Percentiles rank a stretch among this genome's conserved stretches.
Evolutionary conservation across 2,797 vertebrate genomes (phyloP).

Genomic region (Avahi laniger): DNA sequence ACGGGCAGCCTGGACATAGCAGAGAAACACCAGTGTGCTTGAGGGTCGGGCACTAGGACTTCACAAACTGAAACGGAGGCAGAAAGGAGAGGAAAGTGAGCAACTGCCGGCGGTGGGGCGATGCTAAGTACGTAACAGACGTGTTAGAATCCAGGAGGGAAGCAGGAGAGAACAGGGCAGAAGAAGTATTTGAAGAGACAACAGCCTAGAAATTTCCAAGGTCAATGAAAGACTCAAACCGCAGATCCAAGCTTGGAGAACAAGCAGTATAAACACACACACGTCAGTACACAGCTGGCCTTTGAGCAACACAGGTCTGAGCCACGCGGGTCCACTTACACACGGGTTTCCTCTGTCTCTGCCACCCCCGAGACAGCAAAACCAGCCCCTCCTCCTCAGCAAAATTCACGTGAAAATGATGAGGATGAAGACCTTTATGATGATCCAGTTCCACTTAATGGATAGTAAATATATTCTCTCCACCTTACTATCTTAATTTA

Average conservation of each 20-base stretch:
- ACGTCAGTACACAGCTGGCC: not conserved
- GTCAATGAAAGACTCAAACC: not conserved
- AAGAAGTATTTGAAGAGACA: not conserved
- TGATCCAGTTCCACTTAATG: not conserved
- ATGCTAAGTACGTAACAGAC: not conserved
- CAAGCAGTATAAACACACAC: not conserved
- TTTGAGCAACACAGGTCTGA: not conserved
- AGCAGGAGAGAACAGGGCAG: not conserved
- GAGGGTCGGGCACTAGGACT: not conserved
- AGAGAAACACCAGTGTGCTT: not conserved
- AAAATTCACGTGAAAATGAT: not conserved
- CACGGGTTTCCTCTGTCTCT: not conserved
- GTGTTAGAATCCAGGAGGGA: not conserved
- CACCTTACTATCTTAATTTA: no score
- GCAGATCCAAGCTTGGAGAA: not conserved
- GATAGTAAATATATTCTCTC: not conserved
- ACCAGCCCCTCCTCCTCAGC: not conserved
- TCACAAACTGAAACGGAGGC: not conserved
- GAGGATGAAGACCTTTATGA: not conserved
- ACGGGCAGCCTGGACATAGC: not conserved
- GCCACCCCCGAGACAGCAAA: no score
- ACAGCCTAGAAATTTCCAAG: not conserved
- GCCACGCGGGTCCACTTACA: no score
- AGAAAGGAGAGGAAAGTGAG: not conserved
- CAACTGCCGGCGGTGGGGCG: not conserved